Percentiles rank a stretch among this genome's conserved stretches.
Evolutionary conservation across 2,888 invertebrate genomes (phyloP).

Genomic region (Caenorhabditis sulstoni): DNA sequence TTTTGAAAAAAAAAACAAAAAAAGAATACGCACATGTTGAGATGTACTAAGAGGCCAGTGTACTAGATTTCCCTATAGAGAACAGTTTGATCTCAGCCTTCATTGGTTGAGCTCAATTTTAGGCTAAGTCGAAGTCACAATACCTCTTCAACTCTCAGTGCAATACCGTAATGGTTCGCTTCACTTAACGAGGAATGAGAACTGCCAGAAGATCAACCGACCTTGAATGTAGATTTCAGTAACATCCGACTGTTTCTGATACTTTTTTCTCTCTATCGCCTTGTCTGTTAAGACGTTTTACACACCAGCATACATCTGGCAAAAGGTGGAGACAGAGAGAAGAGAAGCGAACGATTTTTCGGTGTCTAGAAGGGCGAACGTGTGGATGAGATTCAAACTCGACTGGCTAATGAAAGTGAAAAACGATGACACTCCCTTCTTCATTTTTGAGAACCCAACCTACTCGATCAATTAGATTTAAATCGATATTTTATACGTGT

Average conservation of each 20-base stretch:
- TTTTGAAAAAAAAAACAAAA: conserved; percentile 11
- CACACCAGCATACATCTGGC: conserved; percentile 50
- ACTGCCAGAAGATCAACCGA: not conserved
- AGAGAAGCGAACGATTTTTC: conserved; percentile 22
- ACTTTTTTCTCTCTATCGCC: conserved; percentile 24
- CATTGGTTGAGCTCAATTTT: too few species aligned
- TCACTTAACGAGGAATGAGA: too few species aligned
- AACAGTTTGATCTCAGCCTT: too few species aligned
- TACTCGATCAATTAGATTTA: conserved; percentile 53
- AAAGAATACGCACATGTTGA: too few species aligned
- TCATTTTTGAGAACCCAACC: not conserved
- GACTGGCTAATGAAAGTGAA: conserved; percentile 25
- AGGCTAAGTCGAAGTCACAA: too few species aligned
- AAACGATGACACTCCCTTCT: conserved; percentile 28
- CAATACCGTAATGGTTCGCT: too few species aligned
- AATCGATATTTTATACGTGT: too few species aligned
- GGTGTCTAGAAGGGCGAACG: conserved; percentile 14
- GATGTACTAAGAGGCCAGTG: too few species aligned
- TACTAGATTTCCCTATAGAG: too few species aligned
- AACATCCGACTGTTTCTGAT: conserved; percentile 11
- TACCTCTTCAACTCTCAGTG: too few species aligned
- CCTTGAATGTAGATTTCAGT: conserved; percentile 5
- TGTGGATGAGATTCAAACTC: conserved; percentile 31
- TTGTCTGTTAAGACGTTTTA: conserved; percentile 50
- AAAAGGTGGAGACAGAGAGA: conserved; percentile 2